Evolutionary conservation across 2,113 vertebrate genomes (phyloP).

Genomic region (Nothocercus nigrocapillus): DNA sequence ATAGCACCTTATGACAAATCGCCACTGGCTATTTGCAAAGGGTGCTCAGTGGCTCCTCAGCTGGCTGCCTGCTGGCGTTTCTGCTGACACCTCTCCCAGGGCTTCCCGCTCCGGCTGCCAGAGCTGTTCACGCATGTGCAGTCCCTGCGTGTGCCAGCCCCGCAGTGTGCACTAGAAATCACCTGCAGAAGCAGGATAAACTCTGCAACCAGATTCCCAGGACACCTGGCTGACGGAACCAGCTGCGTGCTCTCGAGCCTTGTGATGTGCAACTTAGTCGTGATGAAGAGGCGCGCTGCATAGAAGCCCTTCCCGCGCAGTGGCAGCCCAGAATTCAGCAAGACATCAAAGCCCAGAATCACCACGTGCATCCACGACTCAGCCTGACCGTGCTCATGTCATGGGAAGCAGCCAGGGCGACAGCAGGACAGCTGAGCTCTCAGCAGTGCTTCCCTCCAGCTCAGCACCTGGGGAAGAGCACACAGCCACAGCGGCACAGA

Average conservation of each 20-base stretch:
- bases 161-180: background rate
- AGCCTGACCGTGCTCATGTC: rapidly evolving
- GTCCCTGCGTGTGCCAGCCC: background rate
- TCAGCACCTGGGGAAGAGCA: background rate
- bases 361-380: background rate
- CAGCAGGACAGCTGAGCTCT: background rate
- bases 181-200: background rate
- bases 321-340: background rate
- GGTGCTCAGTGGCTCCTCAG: too few species aligned
- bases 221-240: background rate
- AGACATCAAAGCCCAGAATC: rapidly evolving
- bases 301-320: rapidly evolving
- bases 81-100: background rate
- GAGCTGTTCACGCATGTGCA: rapidly evolving
- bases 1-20: background rate
- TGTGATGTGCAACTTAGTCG: rapidly evolving
- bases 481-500: rapidly evolving
- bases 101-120: background rate
- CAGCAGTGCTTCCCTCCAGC: too few species aligned
- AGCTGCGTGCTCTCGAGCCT: background rate
- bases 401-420: background rate
- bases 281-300: rapidly evolving
- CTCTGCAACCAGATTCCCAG: background rate
- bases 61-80: background rate
- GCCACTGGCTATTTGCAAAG: background rate